Conservation (phyloP, 1,140 invertebrate species). For the Lysiphlebus fabarum region DNA sequence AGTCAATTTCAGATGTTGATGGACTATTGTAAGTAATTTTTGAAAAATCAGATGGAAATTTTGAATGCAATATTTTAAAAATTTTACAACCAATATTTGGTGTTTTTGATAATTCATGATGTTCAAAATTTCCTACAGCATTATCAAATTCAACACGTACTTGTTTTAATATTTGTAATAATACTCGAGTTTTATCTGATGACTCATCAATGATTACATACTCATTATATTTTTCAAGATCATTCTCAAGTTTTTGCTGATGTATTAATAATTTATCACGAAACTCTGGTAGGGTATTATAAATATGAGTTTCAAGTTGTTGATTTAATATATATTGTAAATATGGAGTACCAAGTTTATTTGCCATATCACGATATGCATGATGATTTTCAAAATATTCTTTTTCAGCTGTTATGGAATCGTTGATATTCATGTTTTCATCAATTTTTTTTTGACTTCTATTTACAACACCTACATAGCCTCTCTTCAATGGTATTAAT, state of each 20-base stretch:
- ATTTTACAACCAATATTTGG: neutral
- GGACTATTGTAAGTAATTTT: too few relatives aligned
- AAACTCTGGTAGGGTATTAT: conserved; percentile 92
- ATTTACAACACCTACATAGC: conserved; percentile 98
- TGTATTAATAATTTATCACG: conserved; percentile 96
- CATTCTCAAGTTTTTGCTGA: conserved; percentile 89
- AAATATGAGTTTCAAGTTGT: conserved; percentile 98
- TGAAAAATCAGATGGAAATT: too few relatives aligned
- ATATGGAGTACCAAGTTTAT: conserved; percentile 95
- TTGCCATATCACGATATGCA: conserved; percentile 91
- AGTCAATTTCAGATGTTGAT: too few relatives aligned
- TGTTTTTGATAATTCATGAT: conserved; percentile 1
- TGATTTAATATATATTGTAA: conserved; percentile 96
- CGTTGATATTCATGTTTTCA: conserved; percentile 94
- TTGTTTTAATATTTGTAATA: conserved; percentile 98
- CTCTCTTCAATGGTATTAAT: conserved; percentile 87
- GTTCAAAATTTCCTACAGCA: conserved; percentile 82
- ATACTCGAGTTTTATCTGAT: conserved; percentile 97
- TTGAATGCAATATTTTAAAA: too few relatives aligned
- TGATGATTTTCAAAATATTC: conserved; percentile 97
- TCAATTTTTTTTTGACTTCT: conserved; percentile 98
- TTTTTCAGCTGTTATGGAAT: conserved; percentile 89
- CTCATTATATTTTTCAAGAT: conserved; percentile 95
- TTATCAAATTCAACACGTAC: conserved; percentile 95
- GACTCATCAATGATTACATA: conserved; percentile 98